A percentile compares a stretch with the other conserved stretches of the same genome.
phyloP scores from a whole-genome alignment of 2,113 vertebrate genomes.

The Pterocles orientalis region DNA sequence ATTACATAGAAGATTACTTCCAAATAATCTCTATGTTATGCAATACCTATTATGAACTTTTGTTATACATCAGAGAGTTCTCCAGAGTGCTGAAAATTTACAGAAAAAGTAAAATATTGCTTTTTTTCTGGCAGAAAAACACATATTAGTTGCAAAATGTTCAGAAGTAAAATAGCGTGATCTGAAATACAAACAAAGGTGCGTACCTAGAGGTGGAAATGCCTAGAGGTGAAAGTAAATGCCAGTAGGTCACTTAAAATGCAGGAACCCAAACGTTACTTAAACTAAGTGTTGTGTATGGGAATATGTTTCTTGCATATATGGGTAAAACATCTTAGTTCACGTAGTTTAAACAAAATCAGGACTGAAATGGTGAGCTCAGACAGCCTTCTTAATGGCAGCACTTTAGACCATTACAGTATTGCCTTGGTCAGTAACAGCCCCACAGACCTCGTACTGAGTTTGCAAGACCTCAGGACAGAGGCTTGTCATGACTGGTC shows the following conservation, averaged over 20 bases:
- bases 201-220: neutral
- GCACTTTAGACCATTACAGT: neutral
- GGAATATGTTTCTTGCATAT: neutral
- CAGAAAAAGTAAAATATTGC: neutral
- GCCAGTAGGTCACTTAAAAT: neutral
- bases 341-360: neutral
- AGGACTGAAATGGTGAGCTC: neutral
- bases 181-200: neutral
- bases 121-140: neutral
- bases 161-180: neutral
- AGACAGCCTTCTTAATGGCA: neutral
- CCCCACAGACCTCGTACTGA: neutral
- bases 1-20: constrained; percentile 1
- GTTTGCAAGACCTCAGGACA: neutral
- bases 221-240: neutral
- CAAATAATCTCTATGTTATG: neutral
- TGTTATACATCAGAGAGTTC: neutral
- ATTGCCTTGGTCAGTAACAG: neutral
- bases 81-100: neutral
- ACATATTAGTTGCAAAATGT: neutral
- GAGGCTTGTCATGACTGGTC: neutral
- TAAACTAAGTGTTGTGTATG: rapidly evolving
- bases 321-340: neutral
- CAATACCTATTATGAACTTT: neutral
- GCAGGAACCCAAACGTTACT: neutral